These are phyloP conservation scores for Butorides virescens DNA, from an alignment of 2,113 vertebrate species.

Conservation along the genomic window DNA sequence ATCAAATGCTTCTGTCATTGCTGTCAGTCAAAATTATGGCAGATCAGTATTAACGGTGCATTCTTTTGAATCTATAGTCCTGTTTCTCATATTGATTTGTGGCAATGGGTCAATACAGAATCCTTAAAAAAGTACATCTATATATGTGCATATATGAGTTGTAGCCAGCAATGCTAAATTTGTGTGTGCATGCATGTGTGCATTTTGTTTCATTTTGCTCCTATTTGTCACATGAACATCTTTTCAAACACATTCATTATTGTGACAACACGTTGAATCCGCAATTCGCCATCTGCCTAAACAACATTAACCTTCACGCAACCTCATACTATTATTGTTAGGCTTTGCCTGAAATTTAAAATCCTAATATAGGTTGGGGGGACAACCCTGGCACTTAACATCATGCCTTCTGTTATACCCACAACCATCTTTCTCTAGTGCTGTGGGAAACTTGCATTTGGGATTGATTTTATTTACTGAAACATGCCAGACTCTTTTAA, in stretches of 20 bases:
- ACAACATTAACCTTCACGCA: conserved; percentile 72
- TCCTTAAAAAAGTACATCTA: not conserved
- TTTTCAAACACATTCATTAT: conserved; percentile 59
- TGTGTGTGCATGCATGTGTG: not conserved
- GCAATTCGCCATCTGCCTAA: conserved; percentile 73
- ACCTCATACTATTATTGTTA: conserved; percentile 58
- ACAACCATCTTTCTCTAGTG: not conserved
- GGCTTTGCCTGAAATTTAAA: conserved; percentile 58
- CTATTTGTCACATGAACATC: conserved; percentile 2
- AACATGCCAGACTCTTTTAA: not conserved
- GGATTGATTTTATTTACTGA: not conserved
- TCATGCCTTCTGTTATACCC: not conserved
- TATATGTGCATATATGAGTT: not conserved
- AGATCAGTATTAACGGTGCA: conserved; percentile 29
- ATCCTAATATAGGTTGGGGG: not conserved
- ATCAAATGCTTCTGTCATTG: conserved; percentile 52
- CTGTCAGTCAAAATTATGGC: conserved; percentile 48
- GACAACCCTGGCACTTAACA: not conserved
- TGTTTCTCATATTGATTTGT: conserved; percentile 16
- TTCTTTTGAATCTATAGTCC: conserved; percentile 11
- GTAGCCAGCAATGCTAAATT: not conserved
- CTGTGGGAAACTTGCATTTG: not conserved
- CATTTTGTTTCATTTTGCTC: conserved; percentile 36
- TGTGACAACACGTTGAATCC: conserved; percentile 72
- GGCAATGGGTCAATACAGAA: conserved; percentile 6